Conservation (phyloP, 2,888 invertebrate genomes). For the Dryomyza anilis region DNA sequence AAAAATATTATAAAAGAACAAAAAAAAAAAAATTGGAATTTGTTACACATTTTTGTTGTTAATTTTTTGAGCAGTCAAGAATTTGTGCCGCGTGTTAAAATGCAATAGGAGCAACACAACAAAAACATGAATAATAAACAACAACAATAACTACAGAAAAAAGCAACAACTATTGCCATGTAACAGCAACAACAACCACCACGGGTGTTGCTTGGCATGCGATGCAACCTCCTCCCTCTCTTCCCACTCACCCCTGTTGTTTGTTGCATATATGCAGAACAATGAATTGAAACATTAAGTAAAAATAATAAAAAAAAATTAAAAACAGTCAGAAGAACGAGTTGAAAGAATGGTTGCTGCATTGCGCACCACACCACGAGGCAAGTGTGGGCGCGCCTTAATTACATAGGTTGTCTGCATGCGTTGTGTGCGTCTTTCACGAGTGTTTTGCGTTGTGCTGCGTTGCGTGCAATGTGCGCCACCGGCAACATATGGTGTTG, state of each 20-base stretch:
- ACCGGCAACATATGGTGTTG: not conserved
- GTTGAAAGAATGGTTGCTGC: no score
- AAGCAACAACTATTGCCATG: no score
- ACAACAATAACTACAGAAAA: conserved; percentile 15
- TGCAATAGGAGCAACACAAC: not conserved
- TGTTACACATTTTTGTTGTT: not conserved
- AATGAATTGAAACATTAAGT: no score
- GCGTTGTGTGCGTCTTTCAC: not conserved
- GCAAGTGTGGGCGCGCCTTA: conserved; percentile 14
- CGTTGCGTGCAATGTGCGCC: not conserved
- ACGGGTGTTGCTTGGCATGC: not conserved
- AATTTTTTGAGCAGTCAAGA: not conserved
- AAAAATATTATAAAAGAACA: no score
- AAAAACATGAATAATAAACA: conserved; percentile 20
- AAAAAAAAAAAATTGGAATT: not conserved
- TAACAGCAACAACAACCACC: conserved; percentile 19
- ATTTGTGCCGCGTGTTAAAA: not conserved
- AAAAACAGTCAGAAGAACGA: no score
- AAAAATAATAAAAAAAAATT: no score
- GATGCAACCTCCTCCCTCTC: no score
- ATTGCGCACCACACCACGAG: no score
- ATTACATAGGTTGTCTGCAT: not conserved
- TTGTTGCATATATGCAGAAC: not conserved
- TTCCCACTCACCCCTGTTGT: no score
- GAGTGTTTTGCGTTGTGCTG: not conserved